These are phyloP conservation scores for Nylanderia fulva DNA, from an alignment of 1,140 invertebrate species.

Conservation along the genomic window DNA sequence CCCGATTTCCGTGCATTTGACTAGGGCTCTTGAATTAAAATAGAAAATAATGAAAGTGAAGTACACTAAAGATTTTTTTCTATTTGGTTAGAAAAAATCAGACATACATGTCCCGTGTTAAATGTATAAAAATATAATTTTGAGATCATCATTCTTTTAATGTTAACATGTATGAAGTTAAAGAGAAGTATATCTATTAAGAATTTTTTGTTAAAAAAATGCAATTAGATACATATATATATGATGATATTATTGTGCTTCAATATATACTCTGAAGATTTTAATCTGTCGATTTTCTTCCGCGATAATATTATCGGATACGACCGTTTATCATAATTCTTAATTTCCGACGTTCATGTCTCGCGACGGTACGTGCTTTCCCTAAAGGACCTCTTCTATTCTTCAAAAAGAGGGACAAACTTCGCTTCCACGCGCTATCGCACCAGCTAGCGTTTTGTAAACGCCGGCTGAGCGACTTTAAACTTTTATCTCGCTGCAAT, in stretches of 20 bases:
- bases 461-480: slow-evolving; percentile 56
- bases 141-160: neutral
- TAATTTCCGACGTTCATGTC: slow-evolving; percentile 33
- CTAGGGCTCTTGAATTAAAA: neutral
- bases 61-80: neutral
- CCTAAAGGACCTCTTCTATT: neutral
- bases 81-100: neutral
- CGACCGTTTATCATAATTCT: neutral
- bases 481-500: slow-evolving; percentile 60
- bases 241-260: neutral
- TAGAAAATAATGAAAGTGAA: neutral
- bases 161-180: neutral
- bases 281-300: neutral
- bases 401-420: slow-evolving; percentile 35
- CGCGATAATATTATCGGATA: neutral
- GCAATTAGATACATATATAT: neutral
- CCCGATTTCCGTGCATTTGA: neutral
- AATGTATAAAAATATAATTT: neutral
- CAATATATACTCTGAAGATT: neutral
- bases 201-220: neutral
- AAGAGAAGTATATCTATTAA: neutral
- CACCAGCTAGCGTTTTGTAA: slow-evolving; percentile 53
- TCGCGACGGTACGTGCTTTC: neutral
- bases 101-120: neutral
- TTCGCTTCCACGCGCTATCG: slow-evolving; percentile 45